These are phyloP conservation scores for Sclerodermus sp. DNA, from an alignment of 2,888 invertebrate genomes.

Conservation along the genomic window DNA sequence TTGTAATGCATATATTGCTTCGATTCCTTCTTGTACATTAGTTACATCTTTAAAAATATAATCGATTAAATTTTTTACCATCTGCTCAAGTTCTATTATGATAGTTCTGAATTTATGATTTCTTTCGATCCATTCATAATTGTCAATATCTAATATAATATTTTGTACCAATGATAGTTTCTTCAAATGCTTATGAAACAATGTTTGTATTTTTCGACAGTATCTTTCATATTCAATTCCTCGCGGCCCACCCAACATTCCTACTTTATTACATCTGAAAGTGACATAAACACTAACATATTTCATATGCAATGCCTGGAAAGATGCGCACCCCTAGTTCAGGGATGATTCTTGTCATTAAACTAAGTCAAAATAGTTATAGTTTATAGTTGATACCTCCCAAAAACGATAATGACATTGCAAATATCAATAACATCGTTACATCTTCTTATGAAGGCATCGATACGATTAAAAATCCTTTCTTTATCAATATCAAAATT, in stretches of 20 bases:
- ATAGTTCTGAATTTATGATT: conserved; percentile 40
- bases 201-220: conserved; percentile 55
- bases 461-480: conserved; percentile 61
- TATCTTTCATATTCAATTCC: conserved; percentile 44
- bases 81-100: conserved; percentile 61
- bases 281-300: no score
- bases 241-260: conserved; percentile 59
- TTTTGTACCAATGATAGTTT: conserved; percentile 56
- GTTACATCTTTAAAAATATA: conserved; percentile 60
- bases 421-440: conserved; percentile 63
- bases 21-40: conserved; percentile 61
- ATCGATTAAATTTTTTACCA: conserved; percentile 61
- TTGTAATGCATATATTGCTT: conserved; percentile 58
- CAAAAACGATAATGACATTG: conserved; percentile 61
- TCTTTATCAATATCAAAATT: conserved; percentile 54
- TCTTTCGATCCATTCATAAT: conserved; percentile 60
- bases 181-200: conserved; percentile 57
- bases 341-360: no score
- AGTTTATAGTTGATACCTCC: conserved; percentile 48
- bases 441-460: conserved; percentile 63
- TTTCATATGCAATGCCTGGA: no score
- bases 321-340: no score
- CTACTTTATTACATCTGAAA: conserved; percentile 52
- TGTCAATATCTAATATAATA: conserved; percentile 57
- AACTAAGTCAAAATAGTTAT: no score